Conservation (phyloP, 2,888 invertebrate species). For the Metalampra italica region DNA sequence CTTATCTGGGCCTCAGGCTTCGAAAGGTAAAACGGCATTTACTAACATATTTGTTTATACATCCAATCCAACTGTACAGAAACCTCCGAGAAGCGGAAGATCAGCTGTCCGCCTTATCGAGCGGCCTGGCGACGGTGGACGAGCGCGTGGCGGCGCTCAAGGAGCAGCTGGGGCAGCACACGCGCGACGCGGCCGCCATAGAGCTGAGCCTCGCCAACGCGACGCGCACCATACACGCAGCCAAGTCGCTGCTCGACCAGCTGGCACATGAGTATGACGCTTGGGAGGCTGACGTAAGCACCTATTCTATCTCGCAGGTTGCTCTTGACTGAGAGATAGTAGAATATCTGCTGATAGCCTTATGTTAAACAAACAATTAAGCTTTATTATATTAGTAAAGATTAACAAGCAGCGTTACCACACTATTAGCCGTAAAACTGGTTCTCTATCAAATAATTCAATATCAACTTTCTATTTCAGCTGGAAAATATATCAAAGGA, state of each 20-base stretch:
- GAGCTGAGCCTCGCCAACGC: slow-evolving; percentile 90
- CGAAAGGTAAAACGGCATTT: no score
- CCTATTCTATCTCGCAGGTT: not conserved
- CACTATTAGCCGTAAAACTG: no score
- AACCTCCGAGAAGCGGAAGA: slow-evolving; percentile 90
- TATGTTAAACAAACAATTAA: no score
- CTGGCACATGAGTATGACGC: slow-evolving; percentile 92
- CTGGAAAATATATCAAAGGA: slow-evolving; percentile 80
- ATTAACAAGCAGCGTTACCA: no score
- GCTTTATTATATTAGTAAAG: no score
- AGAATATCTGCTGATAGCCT: no score
- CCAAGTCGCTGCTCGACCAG: slow-evolving; percentile 88
- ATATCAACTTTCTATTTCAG: slow-evolving; percentile 50
- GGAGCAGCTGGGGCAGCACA: slow-evolving; percentile 88
- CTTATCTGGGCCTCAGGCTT: no score
- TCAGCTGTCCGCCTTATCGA: slow-evolving; percentile 87
- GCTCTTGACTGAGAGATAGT: no score
- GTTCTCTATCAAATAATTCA: not conserved
- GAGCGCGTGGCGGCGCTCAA: slow-evolving; percentile 88
- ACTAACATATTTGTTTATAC: no score
- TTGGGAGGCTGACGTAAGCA: slow-evolving; percentile 84
- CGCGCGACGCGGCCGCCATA: slow-evolving; percentile 95
- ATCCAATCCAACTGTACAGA: no score
- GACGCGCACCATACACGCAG: slow-evolving; percentile 86
- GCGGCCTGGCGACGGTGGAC: slow-evolving; percentile 88